Base-by-base conservation (phyloP, 37 sponge, comb jelly and placozoan species). In the Spongilla lacustris region DNA sequence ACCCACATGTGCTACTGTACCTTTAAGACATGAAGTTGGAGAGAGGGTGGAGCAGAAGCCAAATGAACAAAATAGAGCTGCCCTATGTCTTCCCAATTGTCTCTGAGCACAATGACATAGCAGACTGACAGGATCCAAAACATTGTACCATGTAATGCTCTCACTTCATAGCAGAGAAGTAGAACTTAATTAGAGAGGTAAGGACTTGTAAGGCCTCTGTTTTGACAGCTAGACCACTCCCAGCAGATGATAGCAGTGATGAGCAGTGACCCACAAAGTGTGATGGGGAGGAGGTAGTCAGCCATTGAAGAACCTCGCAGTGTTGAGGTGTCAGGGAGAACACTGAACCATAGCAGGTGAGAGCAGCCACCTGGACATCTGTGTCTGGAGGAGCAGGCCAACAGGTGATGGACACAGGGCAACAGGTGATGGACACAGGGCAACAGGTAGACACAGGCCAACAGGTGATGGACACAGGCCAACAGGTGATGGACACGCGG, bases 251-350 rank as follows among this genome's bases (percentile, higher is more conserved):
- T 66, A 91, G 68, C 38, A 86, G 72, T 3, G 68, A n/a, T 32
- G 73, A 12, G 36, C 92, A 92, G 83, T 84, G 80, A 2, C 68
- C 29, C 22, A 92, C 31, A 13, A 92, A 23, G 88, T 88, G 84
- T 10, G 88, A 85, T 0, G n/a, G n/a, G n/a, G 72, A 26, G 10
- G 78, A 33, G 24, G 27, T 69, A 1, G 73, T 27, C 33, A 94
- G 66, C 94, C 94, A 94, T 5, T 11, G 34, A 78, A 78, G 78
- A 68, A 94, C 89, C 67, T 94, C 94, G 34, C 22, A 46, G 19
- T 83, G 84, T 17, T 77, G 66, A 35, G 83, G 85, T 36, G 30
- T 26, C 6, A 67, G 80, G 80, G 89, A 90, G n/a, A 94, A 67
- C 31, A 91, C 37, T 23, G 94, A 84, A 49, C 81, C 84, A 67